Base-by-base conservation (phyloP, 2,888 invertebrate genomes). In the Orthosia cruda region DNA sequence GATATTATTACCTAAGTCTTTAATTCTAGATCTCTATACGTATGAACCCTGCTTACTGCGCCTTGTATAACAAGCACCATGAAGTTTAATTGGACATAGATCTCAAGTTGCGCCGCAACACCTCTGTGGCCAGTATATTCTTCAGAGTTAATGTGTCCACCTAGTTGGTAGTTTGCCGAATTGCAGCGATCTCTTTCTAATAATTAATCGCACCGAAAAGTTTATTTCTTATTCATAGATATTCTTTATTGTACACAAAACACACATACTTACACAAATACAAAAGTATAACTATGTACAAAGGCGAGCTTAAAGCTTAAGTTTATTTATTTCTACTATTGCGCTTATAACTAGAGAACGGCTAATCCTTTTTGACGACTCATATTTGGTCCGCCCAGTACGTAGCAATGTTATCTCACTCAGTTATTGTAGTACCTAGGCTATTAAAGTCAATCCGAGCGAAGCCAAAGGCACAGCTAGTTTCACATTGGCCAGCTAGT, bases 1-100 rank as follows among this genome's bases (percentile, higher is more conserved):
- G 15, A 11, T 15, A 32, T 32, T 15, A 18, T 20, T 49, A n/a
- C 26, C 16, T 2, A 26, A 49, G 32, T 54, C 16, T 26, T 13
- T 9, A 55, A 55, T 71, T 49, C 18, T 45, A 40, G 40, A 20
- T 50, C 12, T 57, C 4, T 50, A 18, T 50, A 57, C 3, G 2
- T 49, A n/a, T 23, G 65, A 40, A 49, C 23, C 55, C 7, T 40
- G 40, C 32, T 47, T 32, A 18, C 55, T 50, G 49, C 13, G 15
- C 13, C 15, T 50, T 57, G 65, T 54, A 5, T 45, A 54, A 26
- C 47, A 49, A 54, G 52, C 49, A 49, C 49, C 49, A 61, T 54
- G 47, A 74, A 74, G 15, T 57, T 65, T 57, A 57, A 75, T 50
- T 74, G 75, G 26, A 50, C 26, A 47, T 12, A 62, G 11, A 32